Evolutionary conservation across 2,888 invertebrate genomes (phyloP), one percentile per base, ranked within the genome.

Genomic region (Helobdella robusta): DNA sequence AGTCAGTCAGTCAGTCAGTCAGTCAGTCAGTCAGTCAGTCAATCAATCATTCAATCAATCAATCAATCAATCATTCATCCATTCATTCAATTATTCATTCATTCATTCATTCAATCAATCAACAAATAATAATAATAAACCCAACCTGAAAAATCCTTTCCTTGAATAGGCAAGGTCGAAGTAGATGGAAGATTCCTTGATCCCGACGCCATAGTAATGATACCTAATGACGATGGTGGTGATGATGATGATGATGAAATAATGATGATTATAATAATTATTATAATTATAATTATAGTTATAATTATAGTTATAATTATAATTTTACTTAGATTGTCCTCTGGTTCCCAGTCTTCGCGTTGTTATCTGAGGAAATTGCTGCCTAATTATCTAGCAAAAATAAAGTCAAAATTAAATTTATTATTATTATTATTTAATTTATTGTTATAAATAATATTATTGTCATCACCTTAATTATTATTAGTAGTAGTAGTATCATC

Each of bases 181-280:
- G 73, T 81, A 81, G 1, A 72, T 69, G 0, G 82, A 82, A 0
- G 75, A 74, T 64, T 80, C 80, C 40, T 76, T 74, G 15, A 82
- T 78, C 4, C 80, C 82, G 36, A 82, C 80, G 15, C 82, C 82
- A 71, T 82, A 82, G 70, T 82, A 82, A 70, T 82, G 82, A 69
- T 81, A 81, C 66, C 79, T 79, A 30, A 2, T 6, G 25, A n/a
- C 8, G 20, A 50, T 50, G 20, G 50, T 8, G n/a, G 6, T n/a
- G 25, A 23, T 5, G 50, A 4, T 4, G 50, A 25, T 23, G 5
- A 25, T 50, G 50, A 25, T 50, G 50, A 5, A 4, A 40, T 40
- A 40, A 40, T 40, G n/a, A 40, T 40, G n/a, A 40, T 40, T 15
- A 40, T 15, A 40, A 40, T 40, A 40, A 40, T 40, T 15, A 40